phyloP scores from a whole-genome alignment of 2,113 vertebrate genomes.

The Myocastor coypus region DNA sequence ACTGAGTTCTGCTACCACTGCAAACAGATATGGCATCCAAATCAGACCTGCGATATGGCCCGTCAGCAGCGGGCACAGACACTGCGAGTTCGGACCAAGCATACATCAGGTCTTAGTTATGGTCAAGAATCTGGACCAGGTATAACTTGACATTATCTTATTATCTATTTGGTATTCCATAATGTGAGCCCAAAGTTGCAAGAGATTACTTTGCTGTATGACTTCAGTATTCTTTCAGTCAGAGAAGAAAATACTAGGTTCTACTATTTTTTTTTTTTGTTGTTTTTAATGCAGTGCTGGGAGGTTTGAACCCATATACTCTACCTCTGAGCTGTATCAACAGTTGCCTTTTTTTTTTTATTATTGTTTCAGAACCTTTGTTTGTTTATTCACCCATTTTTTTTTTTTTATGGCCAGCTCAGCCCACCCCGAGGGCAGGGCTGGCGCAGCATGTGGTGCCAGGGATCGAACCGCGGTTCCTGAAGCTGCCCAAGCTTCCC shows the following conservation, averaged over 20 bases:
- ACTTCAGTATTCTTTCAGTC: background rate
- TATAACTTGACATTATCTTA: constrained; percentile 79
- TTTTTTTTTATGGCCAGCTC: too few species aligned
- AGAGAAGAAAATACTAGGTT: background rate
- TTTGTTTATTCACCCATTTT: too few species aligned
- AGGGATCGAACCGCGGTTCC: too few species aligned
- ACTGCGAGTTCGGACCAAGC: constrained; percentile 95
- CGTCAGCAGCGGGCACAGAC: constrained; percentile 95
- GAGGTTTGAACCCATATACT: background rate
- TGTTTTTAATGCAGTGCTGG: background rate
- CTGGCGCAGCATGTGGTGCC: too few species aligned
- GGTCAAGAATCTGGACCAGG: constrained; percentile 95
- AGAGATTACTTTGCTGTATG: background rate
- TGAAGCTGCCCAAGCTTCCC: too few species aligned
- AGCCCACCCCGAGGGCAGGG: too few species aligned
- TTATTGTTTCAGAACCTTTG: too few species aligned
- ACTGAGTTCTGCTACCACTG: constrained; percentile 99
- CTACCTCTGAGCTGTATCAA: background rate
- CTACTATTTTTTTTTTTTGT: too few species aligned
- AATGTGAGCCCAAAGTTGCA: background rate
- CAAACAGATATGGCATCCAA: constrained; percentile 99
- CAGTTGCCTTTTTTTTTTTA: background rate
- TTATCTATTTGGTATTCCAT: constrained; percentile 1
- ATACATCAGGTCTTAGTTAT: constrained; percentile 95
- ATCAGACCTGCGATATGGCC: constrained; percentile 98